These are phyloP conservation scores for Agrotis puta DNA, from an alignment of 2,888 invertebrate genomes.

Conservation along the genomic window DNA sequence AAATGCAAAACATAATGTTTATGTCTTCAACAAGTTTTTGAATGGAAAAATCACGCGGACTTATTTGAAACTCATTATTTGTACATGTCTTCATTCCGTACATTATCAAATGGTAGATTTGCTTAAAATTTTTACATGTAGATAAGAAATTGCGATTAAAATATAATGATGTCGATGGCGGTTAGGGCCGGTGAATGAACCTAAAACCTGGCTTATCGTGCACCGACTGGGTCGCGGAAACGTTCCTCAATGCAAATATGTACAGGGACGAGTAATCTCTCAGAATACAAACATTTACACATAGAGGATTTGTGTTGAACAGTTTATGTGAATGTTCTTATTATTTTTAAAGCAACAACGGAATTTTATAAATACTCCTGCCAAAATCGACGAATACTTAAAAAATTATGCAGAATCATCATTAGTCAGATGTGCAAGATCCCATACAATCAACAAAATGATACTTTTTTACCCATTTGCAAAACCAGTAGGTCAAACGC, in stretches of 20 bases:
- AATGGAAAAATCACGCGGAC: not conserved
- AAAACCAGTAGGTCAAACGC: slow-evolving; percentile 18
- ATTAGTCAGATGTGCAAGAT: not conserved
- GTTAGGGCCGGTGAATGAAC: slow-evolving; percentile 78
- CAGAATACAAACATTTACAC: slow-evolving; percentile 50
- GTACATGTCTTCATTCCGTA: slow-evolving; percentile 9
- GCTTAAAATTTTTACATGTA: slow-evolving; percentile 26
- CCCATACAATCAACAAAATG: slow-evolving; percentile 1
- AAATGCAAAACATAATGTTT: slow-evolving; percentile 9
- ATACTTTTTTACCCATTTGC: slow-evolving; percentile 14
- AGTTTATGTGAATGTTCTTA: slow-evolving; percentile 19
- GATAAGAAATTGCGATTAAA: slow-evolving; percentile 67
- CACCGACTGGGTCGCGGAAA: slow-evolving; percentile 74
- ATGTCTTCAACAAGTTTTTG: not conserved
- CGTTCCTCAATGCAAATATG: slow-evolving; percentile 72
- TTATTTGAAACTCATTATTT: slow-evolving; percentile 19
- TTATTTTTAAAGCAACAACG: not conserved
- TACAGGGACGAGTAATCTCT: slow-evolving; percentile 53
- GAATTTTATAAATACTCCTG: not conserved
- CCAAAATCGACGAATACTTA: not conserved
- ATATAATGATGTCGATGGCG: slow-evolving; percentile 49
- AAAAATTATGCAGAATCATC: not conserved
- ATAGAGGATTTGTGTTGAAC: slow-evolving; percentile 31
- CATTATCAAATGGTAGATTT: slow-evolving; percentile 36
- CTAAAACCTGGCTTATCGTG: slow-evolving; percentile 78